These are phyloP conservation scores for Catajapyx aquilonaris DNA, from an alignment of 1,140 invertebrate genomes.

Conservation along the genomic window DNA sequence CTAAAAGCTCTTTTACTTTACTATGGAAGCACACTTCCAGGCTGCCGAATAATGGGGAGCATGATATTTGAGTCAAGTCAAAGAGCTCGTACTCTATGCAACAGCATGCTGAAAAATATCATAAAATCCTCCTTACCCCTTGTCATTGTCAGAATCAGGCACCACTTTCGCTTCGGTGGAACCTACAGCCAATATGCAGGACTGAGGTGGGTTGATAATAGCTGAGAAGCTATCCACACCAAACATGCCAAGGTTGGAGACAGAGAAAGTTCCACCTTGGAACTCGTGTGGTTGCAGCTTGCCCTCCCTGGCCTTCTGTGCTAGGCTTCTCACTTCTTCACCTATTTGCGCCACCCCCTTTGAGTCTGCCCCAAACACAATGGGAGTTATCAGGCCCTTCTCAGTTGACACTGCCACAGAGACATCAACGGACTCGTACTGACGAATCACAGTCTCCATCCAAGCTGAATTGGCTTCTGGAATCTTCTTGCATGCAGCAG, in stretches of 20 bases:
- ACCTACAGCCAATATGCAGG: constrained; percentile 43
- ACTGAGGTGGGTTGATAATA: constrained; percentile 47
- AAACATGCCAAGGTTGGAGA: constrained; percentile 98
- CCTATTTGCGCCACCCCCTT: constrained; percentile 83
- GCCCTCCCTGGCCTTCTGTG: constrained; percentile 73
- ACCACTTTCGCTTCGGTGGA: constrained; percentile 30
- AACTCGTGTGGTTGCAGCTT: constrained; percentile 94
- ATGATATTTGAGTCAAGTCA: too few species aligned
- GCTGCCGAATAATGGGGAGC: too few species aligned
- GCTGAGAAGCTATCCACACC: constrained; percentile 49
- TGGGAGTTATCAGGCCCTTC: constrained; percentile 90
- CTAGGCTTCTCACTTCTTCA: constrained; percentile 61
- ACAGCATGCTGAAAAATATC: not conserved
- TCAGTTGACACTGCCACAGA: constrained; percentile 93
- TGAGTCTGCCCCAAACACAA: constrained; percentile 79
- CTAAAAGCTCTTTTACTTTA: too few species aligned
- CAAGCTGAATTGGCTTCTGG: constrained; percentile 91
- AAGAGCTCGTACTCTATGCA: too few species aligned
- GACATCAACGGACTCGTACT: constrained; percentile 78
- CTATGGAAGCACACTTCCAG: too few species aligned
- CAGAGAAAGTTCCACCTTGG: constrained; percentile 60
- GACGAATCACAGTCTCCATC: constrained; percentile 71
- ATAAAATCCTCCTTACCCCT: too few species aligned
- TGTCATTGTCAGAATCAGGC: constrained; percentile 18
- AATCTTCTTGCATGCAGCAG: constrained; percentile 74